These are phyloP conservation scores for Caenorhabditis inopinata DNA, from an alignment of 1,140 invertebrate genomes.

Conservation along the genomic window DNA sequence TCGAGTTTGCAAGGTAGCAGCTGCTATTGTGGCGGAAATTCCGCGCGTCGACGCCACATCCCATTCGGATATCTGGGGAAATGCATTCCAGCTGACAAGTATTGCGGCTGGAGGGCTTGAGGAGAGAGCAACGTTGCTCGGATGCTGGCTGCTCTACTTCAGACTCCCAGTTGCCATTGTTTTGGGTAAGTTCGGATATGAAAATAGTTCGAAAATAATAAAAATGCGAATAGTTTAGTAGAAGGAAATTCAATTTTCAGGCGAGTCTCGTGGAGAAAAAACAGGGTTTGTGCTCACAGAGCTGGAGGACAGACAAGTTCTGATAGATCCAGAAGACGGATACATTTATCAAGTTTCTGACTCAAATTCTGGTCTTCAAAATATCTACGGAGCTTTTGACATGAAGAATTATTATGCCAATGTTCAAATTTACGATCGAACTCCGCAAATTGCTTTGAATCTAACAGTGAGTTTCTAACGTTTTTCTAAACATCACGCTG, in stretches of 20 bases:
- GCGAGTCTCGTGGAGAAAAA: not conserved
- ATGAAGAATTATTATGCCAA: conserved; percentile 38
- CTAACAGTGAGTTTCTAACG: conserved; percentile 28
- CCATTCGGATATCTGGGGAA: conserved; percentile 9
- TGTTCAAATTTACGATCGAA: not conserved
- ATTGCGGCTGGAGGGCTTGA: not conserved
- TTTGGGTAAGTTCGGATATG: too few species aligned
- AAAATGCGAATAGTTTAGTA: too few species aligned
- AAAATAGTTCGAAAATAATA: too few species aligned
- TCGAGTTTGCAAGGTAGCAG: not conserved
- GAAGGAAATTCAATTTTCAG: not conserved
- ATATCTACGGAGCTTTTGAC: conserved; percentile 13
- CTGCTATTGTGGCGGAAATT: not conserved
- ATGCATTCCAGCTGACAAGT: conserved; percentile 4
- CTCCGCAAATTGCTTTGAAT: conserved; percentile 16
- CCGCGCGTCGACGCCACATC: not conserved
- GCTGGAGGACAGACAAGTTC: not conserved
- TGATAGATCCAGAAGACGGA: conserved; percentile 36
- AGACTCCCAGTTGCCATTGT: not conserved
- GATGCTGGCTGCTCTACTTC: conserved; percentile 22
- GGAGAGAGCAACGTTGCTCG: conserved; percentile 14
- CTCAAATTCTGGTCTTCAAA: not conserved
- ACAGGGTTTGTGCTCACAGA: conserved; percentile 9
- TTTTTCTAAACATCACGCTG: not conserved
- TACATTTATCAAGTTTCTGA: not conserved